Base-by-base conservation (phyloP, 2,797 vertebrate genomes). In the Darevskia mixta region DNA sequence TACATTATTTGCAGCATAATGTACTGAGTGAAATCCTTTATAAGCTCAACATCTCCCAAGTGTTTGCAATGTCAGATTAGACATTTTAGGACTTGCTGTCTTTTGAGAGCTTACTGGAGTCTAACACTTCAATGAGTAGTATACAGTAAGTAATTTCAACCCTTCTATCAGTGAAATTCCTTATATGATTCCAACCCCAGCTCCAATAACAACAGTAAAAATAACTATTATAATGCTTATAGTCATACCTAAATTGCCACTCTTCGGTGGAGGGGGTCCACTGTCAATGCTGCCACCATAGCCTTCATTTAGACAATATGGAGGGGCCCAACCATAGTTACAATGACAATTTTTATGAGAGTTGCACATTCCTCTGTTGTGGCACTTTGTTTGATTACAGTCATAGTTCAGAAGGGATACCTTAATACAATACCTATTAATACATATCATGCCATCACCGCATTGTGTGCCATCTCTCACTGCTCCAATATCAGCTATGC, bases 341-440 rank as follows among this genome's bases (percentile, higher is more conserved):
- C 98, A 98, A 94, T 98, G 98, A 88, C 98, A 98, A 95, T 98
- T 98, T 91, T 83, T 98, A 90, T 97, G 97, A 82, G 95, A 98
- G 95, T 98, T 98, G 89, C 98, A 98, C 79, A 98, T 94, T 23
- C 95, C 95, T 35, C 90, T 94, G 89, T 86, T 78, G 45, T 94
- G 90, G 75, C 94, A 95, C 61, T 91, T 95, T 87, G 93, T 91
- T 76, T 90, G 90, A 38, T 91, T 88, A 69, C 94, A 95, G 67
- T 32, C 86, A 27, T 90, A 93, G 88, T 94, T 88, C 67, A 93
- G 43, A 58, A 90, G 83, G 78, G 93, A 89, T 10, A 93, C 78
- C 72, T 76, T 89, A 41, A 94, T 87, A 86, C 94, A 95, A 41
- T 93, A 90, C 35, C 85, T 91, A 35, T 83, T 89, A 66, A 95